Evolutionary conservation across 2,113 vertebrate species (phyloP).

Genomic region (Microtus oregoni): DNA sequence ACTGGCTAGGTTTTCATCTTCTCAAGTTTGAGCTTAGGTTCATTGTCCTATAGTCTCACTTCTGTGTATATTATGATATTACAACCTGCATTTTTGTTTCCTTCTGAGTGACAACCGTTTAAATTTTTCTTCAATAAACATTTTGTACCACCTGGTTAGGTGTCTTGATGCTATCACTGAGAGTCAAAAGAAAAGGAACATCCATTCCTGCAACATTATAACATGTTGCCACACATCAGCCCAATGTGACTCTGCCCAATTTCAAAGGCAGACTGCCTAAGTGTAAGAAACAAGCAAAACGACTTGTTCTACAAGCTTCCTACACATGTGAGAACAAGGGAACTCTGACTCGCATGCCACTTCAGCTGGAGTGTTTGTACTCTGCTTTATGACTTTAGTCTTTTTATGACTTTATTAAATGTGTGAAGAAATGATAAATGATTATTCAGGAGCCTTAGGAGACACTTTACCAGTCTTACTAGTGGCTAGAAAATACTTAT

Average conservation of each 20-base stretch:
- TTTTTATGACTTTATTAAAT: not conserved
- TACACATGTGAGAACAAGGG: not conserved
- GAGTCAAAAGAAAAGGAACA: not conserved
- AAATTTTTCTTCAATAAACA: not conserved
- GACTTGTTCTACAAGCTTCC: not conserved
- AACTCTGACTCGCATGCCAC: too few species aligned
- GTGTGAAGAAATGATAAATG: not conserved
- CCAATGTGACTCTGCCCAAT: not conserved
- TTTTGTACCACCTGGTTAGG: not conserved
- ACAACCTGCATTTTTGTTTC: not conserved
- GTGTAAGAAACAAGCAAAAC: not conserved
- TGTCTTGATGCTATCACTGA: not conserved
- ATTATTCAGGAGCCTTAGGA: not conserved
- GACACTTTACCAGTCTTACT: not conserved
- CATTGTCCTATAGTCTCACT: not conserved
- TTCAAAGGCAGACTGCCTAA: not conserved
- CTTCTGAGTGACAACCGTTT: not conserved
- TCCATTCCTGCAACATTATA: not conserved
- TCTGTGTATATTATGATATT: not conserved
- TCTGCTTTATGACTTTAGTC: not conserved
- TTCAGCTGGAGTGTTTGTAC: not conserved
- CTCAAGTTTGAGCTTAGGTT: not conserved
- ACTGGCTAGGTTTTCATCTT: not conserved
- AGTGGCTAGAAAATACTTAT: not conserved
- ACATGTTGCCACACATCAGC: not conserved